These are phyloP conservation scores for Microctonus hyperodae DNA, from an alignment of 2,888 invertebrate genomes.

Conservation along the genomic window DNA sequence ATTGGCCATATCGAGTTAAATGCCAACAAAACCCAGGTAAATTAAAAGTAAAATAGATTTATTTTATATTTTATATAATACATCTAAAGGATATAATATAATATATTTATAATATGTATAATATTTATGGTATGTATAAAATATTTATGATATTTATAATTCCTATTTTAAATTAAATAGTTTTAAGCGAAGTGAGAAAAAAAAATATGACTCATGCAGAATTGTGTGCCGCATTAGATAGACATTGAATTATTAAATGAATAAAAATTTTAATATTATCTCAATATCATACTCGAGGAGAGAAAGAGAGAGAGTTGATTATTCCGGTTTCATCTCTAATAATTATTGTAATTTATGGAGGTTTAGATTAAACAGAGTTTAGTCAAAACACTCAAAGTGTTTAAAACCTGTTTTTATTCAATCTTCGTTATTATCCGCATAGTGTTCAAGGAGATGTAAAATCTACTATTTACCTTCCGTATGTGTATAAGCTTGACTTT, in stretches of 20 bases:
- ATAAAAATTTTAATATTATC: conserved; percentile 2
- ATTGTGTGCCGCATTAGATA: background rate
- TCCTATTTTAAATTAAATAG: too few relatives aligned
- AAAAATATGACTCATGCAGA: background rate
- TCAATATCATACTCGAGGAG: background rate
- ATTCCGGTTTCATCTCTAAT: conserved; percentile 2
- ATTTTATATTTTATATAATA: too few relatives aligned
- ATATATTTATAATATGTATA: too few relatives aligned
- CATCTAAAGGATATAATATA: too few relatives aligned
- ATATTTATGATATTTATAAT: too few relatives aligned
- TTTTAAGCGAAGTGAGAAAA: background rate
- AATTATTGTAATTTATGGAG: conserved; percentile 15
- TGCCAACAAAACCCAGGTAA: conserved; percentile 65
- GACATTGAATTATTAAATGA: background rate
- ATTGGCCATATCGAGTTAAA: conserved; percentile 81
- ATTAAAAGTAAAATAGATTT: conserved; percentile 37
- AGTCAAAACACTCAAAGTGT: background rate
- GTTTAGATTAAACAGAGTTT: background rate
- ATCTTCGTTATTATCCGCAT: background rate
- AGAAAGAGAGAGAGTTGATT: background rate
- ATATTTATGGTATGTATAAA: too few relatives aligned
- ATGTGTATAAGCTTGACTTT: background rate
- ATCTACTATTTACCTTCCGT: background rate
- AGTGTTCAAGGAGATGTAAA: background rate
- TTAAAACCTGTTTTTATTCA: conserved; percentile 5